phyloP scores from a whole-genome alignment of 2,888 invertebrate species.

The Pedicia rivosa region DNA sequence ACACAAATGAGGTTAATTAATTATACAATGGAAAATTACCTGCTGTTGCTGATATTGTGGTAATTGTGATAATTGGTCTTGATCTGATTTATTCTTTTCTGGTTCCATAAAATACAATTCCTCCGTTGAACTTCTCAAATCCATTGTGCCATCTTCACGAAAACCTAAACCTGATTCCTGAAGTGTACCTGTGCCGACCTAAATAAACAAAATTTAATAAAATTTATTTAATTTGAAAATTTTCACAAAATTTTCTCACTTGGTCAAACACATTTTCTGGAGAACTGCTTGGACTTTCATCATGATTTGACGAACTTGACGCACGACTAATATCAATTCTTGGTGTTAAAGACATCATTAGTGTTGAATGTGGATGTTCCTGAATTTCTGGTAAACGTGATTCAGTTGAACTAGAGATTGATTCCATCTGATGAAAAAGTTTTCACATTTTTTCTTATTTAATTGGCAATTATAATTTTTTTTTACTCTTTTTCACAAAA shows the following conservation, averaged over 20 bases:
- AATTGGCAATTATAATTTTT: too few relatives aligned
- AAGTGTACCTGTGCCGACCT: slow-evolving; percentile 35
- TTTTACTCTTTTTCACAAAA: too few relatives aligned
- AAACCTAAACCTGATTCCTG: slow-evolving; percentile 37
- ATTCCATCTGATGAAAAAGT: too few relatives aligned
- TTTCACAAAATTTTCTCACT: slow-evolving; percentile 32
- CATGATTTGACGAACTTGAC: slow-evolving; percentile 72
- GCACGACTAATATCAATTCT: slow-evolving; percentile 81
- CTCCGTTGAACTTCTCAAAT: slow-evolving; percentile 73
- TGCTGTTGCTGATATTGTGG: slow-evolving; percentile 1
- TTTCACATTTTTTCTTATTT: too few relatives aligned
- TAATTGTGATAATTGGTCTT: slow-evolving; percentile 15
- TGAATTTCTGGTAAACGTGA: slow-evolving; percentile 18
- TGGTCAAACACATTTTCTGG: slow-evolving; percentile 70
- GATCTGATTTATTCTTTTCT: slow-evolving; percentile 23
- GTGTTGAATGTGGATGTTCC: slow-evolving; percentile 14
- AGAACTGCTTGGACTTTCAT: slow-evolving; percentile 66
- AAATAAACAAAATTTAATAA: slow-evolving; percentile 1
- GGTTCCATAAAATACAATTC: slow-evolving; percentile 71
- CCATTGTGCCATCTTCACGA: slow-evolving; percentile 66
- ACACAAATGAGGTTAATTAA: too few relatives aligned
- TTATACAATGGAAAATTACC: too few relatives aligned
- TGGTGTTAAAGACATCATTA: slow-evolving; percentile 63
- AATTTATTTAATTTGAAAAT: slow-evolving; percentile 1
- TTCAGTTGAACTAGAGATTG: background rate